Conservation (phyloP, 2,797 vertebrate genomes). For the Amazona finschi region DNA sequence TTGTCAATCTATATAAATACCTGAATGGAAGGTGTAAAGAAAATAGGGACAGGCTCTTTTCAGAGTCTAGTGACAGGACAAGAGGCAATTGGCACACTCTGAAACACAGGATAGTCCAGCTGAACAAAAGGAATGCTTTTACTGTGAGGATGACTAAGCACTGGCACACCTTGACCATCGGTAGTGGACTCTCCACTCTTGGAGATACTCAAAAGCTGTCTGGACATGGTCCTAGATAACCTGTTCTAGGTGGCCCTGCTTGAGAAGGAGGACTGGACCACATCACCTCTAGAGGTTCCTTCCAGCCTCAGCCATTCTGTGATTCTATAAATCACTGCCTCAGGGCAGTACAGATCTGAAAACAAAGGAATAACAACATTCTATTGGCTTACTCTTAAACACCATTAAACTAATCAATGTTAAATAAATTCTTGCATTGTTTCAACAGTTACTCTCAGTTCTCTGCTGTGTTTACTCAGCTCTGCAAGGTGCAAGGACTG, state of each 20-base stretch:
- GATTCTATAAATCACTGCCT: neutral
- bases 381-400: neutral
- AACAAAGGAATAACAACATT: neutral
- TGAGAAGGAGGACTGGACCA: neutral
- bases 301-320: neutral
- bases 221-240: neutral
- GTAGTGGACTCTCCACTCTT: neutral
- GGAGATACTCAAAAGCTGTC: neutral
- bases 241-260: neutral
- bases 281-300: neutral
- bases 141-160: neutral
- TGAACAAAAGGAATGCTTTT: neutral
- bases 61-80: neutral
- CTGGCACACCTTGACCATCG: neutral
- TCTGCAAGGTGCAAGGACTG: neutral
- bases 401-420: neutral
- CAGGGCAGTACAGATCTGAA: neutral
- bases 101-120: neutral
- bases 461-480: neutral
- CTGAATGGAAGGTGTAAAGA: neutral
- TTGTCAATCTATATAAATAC: neutral
- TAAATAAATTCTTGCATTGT: neutral
- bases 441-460: neutral
- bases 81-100: neutral
- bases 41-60: neutral